Evolutionary conservation across 2,113 vertebrate genomes (phyloP).

Genomic region (Clarias batrachus): DNA sequence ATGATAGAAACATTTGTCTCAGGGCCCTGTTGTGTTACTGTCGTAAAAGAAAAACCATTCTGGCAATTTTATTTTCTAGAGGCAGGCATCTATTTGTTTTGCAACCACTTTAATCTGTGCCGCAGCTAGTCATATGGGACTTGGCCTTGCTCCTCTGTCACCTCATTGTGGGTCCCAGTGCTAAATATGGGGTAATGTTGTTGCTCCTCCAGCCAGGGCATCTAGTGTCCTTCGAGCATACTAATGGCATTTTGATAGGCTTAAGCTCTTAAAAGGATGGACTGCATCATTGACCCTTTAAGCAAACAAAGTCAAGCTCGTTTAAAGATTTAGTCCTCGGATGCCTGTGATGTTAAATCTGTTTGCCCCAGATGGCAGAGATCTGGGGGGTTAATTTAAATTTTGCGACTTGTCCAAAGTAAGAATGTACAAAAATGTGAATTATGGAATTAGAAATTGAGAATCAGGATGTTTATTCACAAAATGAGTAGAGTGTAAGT

Average conservation of each 20-base stretch:
- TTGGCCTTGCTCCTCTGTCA: conserved; percentile 70
- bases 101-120: conserved; percentile 74
- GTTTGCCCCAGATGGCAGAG: not conserved
- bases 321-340: not conserved
- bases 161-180: conserved; percentile 57
- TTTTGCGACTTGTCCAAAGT: not conserved
- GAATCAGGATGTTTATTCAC: not conserved
- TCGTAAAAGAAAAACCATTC: conserved; percentile 76
- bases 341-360: not conserved
- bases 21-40: conserved; percentile 70
- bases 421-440: not conserved
- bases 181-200: conserved; percentile 69
- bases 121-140: conserved; percentile 67
- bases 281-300: conserved; percentile 25
- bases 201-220: conserved; percentile 47
- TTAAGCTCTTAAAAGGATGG: conserved; percentile 35
- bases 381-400: not conserved
- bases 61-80: conserved; percentile 61
- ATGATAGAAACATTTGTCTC: conserved; percentile 74
- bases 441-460: not conserved
- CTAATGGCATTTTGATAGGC: conserved; percentile 39
- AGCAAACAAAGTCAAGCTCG: not conserved
- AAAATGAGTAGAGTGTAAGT: not conserved
- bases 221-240: conserved; percentile 55
- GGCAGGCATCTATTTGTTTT: conserved; percentile 65